A percentile compares a stretch with the other conserved stretches of the same genome.
Conservation (phyloP, 2,888 invertebrate genomes). For the Pachliopta kotzebuea region DNA sequence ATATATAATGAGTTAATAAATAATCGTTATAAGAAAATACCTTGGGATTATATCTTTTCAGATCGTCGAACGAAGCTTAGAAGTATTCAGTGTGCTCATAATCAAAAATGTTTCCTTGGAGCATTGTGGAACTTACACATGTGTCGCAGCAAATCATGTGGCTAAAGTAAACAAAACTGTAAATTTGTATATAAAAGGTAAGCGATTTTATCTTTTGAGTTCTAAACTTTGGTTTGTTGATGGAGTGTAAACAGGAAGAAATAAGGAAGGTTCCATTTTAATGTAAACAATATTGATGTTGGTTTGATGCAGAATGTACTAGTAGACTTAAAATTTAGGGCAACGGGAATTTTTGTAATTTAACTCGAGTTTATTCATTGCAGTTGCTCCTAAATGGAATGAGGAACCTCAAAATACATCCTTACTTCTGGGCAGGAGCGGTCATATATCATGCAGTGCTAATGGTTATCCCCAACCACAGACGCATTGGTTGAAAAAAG, state of each 20-base stretch:
- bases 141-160: constrained; percentile 86
- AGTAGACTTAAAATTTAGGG: too few species aligned
- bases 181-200: constrained; percentile 87
- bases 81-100: constrained; percentile 85
- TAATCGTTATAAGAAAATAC: too few species aligned
- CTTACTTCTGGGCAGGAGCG: constrained; percentile 85
- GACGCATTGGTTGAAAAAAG: constrained; percentile 87
- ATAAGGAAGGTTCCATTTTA: too few species aligned
- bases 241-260: too few species aligned
- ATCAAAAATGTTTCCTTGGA: constrained; percentile 86
- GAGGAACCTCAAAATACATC: constrained; percentile 88
- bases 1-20: not conserved
- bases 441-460: constrained; percentile 88
- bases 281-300: too few species aligned
- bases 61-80: constrained; percentile 84
- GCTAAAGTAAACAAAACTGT: constrained; percentile 86
- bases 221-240: too few species aligned
- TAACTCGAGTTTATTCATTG: constrained; percentile 24
- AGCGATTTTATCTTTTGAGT: not conserved
- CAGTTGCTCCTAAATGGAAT: constrained; percentile 90
- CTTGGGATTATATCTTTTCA: constrained; percentile 49
- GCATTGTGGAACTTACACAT: constrained; percentile 87
- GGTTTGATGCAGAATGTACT: too few species aligned
- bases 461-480: constrained; percentile 91
- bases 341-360: not conserved